Evolutionary conservation across 2,888 invertebrate genomes (phyloP), one percentile per base, ranked within the genome.

Genomic region (Dryadula phaetusa): DNA sequence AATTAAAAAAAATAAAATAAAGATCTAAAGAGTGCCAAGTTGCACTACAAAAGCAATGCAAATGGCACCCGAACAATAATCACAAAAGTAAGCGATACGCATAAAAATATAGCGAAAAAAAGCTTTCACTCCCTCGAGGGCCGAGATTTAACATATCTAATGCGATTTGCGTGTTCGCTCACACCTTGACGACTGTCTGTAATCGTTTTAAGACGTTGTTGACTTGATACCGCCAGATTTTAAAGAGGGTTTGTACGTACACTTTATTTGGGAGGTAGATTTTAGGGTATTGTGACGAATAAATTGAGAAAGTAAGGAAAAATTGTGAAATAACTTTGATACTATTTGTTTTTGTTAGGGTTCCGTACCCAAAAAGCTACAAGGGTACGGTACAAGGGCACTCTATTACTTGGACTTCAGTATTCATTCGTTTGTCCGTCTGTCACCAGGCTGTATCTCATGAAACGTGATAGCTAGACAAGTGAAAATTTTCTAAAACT

Each of bases 71-170:
- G 86, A 80, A 86, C 90, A 92, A 91, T 90, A 91, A 92, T 92
- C 90, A 83, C 82, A 81, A 88, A 89, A 88, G 91, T 90, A 90
- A 92, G 89, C 86, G 92, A 91, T 92, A 92, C 90, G 90, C 86
- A 90, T 90, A 90, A 90, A 91, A 90, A 90, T 88, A 86, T 82
- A 86, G 79, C 82, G 77, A 79, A 84, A 85, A 83, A 84, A 82
- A 78, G 12, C 28, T 76, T 72, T 66, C 76, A 74, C 67, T 81
- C 80, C 84, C 84, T 80, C 74, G 76, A 76, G 86, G 85, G 80
- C 82, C 78, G 80, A 78, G 88, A 87, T 90, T 92, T 92, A 91
- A 90, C 92, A 91, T 91, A 90, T 82, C 89, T 92, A 92, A 92
- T 92, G 92, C 91, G 91, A 85, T 92, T 92, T 92, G 84, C 92